Base-by-base conservation (phyloP, 2,113 vertebrate species). In the Urocynchramus pylzowi region DNA sequence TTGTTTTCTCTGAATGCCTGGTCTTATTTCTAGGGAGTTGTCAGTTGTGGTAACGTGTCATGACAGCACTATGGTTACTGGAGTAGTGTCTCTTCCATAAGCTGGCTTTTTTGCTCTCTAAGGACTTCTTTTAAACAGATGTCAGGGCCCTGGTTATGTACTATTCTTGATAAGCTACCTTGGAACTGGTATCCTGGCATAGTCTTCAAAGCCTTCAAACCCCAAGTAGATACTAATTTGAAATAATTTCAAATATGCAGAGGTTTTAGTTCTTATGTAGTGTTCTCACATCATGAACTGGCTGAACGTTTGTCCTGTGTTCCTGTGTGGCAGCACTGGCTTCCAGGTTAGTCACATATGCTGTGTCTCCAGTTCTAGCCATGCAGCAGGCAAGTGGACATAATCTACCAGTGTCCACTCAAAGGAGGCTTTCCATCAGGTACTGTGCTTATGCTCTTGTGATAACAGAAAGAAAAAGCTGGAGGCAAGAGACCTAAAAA, bases 401-500 rank as follows among this genome's bases (percentile, higher is more conserved):
- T 35, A 3, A 11, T 26, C 17, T 26, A 4, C 50, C 37, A 2
- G 53, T 60, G 45, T 39, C 81, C 67, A 28, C 56, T 69, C 79
- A 49, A 30, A 76, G 79, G 68, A 91, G 80, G 12, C 28, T 90
- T 93, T 54, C 65, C 56, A 18, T 33, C 47, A 69, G 42, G 41
- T 77, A 5, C 71, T 61, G 16, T 57, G 44, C 35, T 44, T 87
- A 41, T 91, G 68, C 67, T 64, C 49, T 5, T 83, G 23, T 84
- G 71, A 42, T 60, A 65, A 81, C 19, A 61, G 74, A 94, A 64
- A 37, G 49, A 42, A 45, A 27, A 41, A 42, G 22, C 74, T 96
- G 68, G 61, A 95, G 82, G 77, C 80, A 77, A 44, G 93, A 92
- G 37, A 71, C 63, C 70, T 93, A 76, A 96, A 97, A 96, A 83